Evolutionary conservation across 2,113 vertebrate species (phyloP).

Genomic region (Alligator sinensis): DNA sequence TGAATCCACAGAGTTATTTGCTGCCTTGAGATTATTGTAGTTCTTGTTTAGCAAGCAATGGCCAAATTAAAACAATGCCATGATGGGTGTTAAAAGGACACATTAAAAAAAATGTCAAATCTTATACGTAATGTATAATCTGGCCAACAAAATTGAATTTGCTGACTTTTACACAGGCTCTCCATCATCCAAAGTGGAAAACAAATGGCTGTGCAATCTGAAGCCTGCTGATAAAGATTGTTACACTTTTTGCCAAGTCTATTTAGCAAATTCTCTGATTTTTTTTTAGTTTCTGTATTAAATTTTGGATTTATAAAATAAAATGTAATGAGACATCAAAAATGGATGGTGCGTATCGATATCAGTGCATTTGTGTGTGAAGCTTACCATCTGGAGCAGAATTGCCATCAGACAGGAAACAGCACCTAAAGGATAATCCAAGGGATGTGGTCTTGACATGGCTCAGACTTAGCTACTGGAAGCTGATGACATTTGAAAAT

Average conservation of each 20-base stretch:
- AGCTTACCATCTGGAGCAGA: conserved; percentile 44
- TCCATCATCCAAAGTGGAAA: background rate
- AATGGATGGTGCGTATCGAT: conserved; percentile 7
- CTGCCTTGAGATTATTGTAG: conserved; percentile 9
- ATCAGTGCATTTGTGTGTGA: background rate
- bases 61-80: background rate
- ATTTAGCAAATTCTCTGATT: too few relatives aligned
- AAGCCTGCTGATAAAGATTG: conserved; percentile 10
- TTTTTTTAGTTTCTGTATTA: background rate
- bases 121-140: background rate
- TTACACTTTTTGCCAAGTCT: conserved; percentile 25
- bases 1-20: background rate
- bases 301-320: background rate
- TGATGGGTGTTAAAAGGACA: background rate
- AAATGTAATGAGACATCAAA: background rate
- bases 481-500: background rate
- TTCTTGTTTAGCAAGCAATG: background rate
- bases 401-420: background rate
- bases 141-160: conserved; percentile 28
- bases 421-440: background rate
- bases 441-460: background rate
- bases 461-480: background rate
- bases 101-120: background rate
- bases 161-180: conserved; percentile 19
- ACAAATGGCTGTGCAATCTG: background rate